Conservation (phyloP, 2,797 vertebrate species). For the Neomorphus geoffroyi region DNA sequence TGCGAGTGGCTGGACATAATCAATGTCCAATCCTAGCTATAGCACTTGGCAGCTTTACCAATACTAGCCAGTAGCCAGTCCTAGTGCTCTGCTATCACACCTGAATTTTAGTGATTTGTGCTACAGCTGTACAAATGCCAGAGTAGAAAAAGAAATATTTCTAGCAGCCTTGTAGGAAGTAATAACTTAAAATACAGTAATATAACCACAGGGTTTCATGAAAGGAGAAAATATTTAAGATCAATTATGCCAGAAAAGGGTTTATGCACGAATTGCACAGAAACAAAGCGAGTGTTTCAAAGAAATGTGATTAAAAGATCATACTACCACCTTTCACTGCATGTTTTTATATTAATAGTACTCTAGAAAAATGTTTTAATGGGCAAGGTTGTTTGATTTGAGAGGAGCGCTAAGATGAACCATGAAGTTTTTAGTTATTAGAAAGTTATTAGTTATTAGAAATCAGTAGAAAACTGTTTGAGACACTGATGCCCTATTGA, state of each 20-base stretch:
- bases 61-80: no score
- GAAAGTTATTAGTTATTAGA: no score
- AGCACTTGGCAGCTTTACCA: neutral
- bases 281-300: neutral
- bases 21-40: neutral
- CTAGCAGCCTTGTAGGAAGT: neutral
- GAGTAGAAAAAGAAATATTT: neutral
- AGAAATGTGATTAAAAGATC: neutral
- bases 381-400: fast-evolving
- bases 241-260: neutral
- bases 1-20: neutral
- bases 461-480: neutral
- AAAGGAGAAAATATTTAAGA: neutral
- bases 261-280: neutral
- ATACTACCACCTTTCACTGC: neutral
- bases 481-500: neutral
- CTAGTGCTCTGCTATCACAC: neutral
- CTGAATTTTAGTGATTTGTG: neutral
- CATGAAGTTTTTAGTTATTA: no score
- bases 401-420: neutral
- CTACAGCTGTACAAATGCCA: neutral
- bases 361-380: neutral
- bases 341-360: neutral
- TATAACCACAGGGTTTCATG: neutral
- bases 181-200: neutral